A percentile compares a stretch with the other conserved stretches of the same genome.
Evolutionary conservation across 2,113 vertebrate species (phyloP).

Genomic region (Dasyornis broadbenti): DNA sequence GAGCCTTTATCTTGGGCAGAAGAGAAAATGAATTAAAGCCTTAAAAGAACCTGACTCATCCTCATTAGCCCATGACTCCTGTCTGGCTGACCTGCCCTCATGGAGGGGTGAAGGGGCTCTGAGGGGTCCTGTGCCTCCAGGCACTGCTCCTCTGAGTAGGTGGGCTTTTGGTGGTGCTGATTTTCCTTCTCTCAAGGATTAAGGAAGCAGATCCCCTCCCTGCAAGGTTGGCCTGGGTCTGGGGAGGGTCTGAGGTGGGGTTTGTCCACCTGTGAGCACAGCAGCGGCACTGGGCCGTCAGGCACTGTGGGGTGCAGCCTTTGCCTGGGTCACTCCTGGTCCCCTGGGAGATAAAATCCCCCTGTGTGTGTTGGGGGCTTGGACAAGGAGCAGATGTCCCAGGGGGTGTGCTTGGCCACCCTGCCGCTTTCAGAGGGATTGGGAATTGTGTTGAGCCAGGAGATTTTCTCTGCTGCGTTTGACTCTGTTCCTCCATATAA

Average conservation of each 20-base stretch:
- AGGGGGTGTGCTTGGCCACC: not conserved
- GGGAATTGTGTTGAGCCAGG: not conserved
- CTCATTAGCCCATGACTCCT: not conserved
- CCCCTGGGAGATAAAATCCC: not conserved
- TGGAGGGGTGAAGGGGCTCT: not conserved
- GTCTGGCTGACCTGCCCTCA: not conserved
- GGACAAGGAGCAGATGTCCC: not conserved
- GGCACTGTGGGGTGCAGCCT: rapidly evolving
- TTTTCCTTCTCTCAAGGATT: not conserved
- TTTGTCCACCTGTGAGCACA: not conserved
- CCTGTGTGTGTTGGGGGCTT: rapidly evolving
- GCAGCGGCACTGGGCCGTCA: not conserved
- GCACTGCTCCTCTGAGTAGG: rapidly evolving
- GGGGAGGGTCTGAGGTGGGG: not conserved
- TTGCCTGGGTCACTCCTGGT: not conserved
- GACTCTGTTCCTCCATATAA: not conserved
- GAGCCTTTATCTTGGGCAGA: not conserved
- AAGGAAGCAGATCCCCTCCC: not conserved
- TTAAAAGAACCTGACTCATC: not conserved
- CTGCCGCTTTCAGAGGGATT: not conserved
- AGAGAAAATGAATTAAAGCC: not conserved
- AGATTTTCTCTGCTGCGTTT: not conserved
- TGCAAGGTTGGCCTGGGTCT: not conserved
- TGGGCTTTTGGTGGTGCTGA: rapidly evolving
- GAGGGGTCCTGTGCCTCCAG: not conserved